phyloP scores from a whole-genome alignment of 2,888 invertebrate species.

The Hipparchia sbordonii region DNA sequence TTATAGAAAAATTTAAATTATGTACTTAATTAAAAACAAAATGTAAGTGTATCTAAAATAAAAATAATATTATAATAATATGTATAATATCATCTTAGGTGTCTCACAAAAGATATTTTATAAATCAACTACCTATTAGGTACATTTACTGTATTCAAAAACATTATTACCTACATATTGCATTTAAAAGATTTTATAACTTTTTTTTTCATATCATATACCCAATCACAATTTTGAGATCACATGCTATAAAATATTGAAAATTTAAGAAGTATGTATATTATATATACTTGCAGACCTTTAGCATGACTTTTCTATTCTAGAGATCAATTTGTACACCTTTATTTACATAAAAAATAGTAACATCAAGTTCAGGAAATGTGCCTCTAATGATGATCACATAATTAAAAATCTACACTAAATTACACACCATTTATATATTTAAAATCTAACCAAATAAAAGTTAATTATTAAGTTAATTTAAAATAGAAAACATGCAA shows the following conservation, averaged over 20 bases:
- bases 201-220: neutral
- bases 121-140: neutral
- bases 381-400: neutral
- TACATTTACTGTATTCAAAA: neutral
- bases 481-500: neutral
- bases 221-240: slow-evolving; percentile 1
- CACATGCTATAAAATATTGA: neutral
- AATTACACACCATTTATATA: neutral
- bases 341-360: neutral
- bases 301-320: neutral
- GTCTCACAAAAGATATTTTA: neutral
- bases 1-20: no score
- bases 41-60: neutral
- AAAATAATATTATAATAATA: neutral
- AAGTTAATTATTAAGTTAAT: neutral
- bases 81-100: neutral
- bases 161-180: neutral
- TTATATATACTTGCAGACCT: neutral
- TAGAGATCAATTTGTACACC: neutral
- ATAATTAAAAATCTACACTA: neutral
- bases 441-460: neutral
- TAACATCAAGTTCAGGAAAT: neutral
- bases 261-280: neutral
- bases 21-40: neutral
- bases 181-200: neutral